A percentile compares a stretch with the other conserved stretches of the same genome.
Conservation (phyloP, 2,888 invertebrate species). For the Epirrhoe alternata region DNA sequence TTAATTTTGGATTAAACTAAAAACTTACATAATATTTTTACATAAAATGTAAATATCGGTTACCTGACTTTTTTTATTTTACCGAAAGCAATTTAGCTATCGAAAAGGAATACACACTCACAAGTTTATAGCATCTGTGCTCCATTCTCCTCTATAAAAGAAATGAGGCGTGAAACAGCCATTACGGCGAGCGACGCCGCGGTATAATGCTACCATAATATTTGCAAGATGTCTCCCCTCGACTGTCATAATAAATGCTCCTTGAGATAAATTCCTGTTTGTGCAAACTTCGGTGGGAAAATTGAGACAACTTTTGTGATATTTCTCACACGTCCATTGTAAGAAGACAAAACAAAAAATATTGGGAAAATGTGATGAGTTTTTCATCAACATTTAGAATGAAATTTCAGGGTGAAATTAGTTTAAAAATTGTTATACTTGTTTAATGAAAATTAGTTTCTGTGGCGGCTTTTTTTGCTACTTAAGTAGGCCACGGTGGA, state of each 20-base stretch:
- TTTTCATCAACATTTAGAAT: no score
- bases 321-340: background rate
- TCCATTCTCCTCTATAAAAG: constrained; percentile 24
- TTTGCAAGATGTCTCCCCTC: constrained; percentile 55
- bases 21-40: no score
- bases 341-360: background rate
- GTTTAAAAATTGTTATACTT: no score
- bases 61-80: no score
- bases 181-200: constrained; percentile 32
- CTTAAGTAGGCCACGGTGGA: no score
- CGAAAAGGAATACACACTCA: constrained; percentile 12
- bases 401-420: no score
- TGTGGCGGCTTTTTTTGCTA: no score
- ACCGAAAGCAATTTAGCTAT: background rate
- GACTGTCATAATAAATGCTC: constrained; percentile 49
- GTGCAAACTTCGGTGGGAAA: constrained; percentile 20
- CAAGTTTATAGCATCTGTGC: constrained; percentile 8
- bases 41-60: no score
- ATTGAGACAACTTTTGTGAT: background rate
- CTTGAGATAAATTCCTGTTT: constrained; percentile 31
- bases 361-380: no score
- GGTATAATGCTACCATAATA: constrained; percentile 59
- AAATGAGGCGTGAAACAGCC: constrained; percentile 53
- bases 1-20: no score
- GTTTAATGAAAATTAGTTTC: no score